Percentiles rank a stretch among this genome's conserved stretches.
Conservation (phyloP, 1,140 invertebrate genomes). For the Zaprionus vittiger region DNA sequence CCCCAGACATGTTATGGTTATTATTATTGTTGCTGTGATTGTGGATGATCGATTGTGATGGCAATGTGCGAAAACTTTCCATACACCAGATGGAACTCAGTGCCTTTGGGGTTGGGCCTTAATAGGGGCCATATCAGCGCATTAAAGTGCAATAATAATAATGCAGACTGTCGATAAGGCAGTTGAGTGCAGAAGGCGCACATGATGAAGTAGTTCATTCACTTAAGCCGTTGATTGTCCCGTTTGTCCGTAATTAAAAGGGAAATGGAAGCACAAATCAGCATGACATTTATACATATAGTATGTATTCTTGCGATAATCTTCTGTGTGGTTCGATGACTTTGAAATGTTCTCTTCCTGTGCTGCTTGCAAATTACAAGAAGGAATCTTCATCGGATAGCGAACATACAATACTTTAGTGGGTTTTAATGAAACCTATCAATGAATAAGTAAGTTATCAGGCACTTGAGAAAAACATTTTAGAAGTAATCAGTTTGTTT, state of each 20-base stretch:
- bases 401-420: constrained; percentile 2
- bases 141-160: constrained; percentile 32
- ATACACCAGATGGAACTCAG: not conserved
- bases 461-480: constrained; percentile 21
- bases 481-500: constrained; percentile 8
- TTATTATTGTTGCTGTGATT: constrained; percentile 24
- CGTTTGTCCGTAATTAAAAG: not conserved
- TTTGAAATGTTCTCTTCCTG: not conserved
- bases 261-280: not conserved
- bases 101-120: constrained; percentile 13
- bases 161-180: not conserved
- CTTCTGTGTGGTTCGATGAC: not conserved
- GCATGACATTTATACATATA: not conserved
- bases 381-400: constrained; percentile 14
- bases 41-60: constrained; percentile 28
- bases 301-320: not conserved
- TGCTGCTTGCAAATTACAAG: not conserved
- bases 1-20: not conserved
- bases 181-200: not conserved
- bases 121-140: constrained; percentile 18
- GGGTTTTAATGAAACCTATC: constrained; percentile 31
- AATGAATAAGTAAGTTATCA: constrained; percentile 25
- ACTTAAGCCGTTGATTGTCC: not conserved
- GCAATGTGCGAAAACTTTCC: constrained; percentile 28
- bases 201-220: constrained; percentile 26